Conservation (phyloP, 2,113 vertebrate genomes). For the Sarotherodon lohbergeri region DNA sequence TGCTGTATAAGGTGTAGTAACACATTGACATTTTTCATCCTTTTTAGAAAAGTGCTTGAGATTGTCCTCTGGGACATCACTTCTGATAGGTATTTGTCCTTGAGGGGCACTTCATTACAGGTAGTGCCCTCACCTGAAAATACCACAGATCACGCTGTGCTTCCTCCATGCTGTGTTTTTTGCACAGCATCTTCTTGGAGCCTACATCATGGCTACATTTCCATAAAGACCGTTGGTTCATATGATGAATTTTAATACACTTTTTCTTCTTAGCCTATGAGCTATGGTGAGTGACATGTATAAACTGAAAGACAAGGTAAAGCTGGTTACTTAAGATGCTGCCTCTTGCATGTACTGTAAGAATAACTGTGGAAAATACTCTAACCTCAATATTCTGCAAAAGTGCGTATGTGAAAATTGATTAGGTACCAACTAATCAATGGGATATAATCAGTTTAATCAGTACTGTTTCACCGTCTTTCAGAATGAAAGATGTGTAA, state of each 20-base stretch:
- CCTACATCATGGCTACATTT: background rate
- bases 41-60: background rate
- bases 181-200: background rate
- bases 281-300: background rate
- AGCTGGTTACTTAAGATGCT: background rate
- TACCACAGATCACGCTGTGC: background rate
- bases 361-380: background rate
- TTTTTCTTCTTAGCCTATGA: background rate
- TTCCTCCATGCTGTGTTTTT: background rate
- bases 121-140: background rate
- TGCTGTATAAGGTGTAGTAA: background rate
- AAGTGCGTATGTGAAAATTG: accelerated
- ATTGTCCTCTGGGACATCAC: background rate
- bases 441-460: background rate
- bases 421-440: background rate
- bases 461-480: background rate
- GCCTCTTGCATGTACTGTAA: background rate
- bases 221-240: background rate
- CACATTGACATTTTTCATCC: background rate
- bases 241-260: background rate
- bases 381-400: background rate
- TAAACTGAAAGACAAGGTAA: background rate
- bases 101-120: background rate
- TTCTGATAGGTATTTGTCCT: background rate
- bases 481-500: background rate